Evolutionary conservation across 2,888 invertebrate genomes (phyloP).

Genomic region (Exocentrus adspersus): DNA sequence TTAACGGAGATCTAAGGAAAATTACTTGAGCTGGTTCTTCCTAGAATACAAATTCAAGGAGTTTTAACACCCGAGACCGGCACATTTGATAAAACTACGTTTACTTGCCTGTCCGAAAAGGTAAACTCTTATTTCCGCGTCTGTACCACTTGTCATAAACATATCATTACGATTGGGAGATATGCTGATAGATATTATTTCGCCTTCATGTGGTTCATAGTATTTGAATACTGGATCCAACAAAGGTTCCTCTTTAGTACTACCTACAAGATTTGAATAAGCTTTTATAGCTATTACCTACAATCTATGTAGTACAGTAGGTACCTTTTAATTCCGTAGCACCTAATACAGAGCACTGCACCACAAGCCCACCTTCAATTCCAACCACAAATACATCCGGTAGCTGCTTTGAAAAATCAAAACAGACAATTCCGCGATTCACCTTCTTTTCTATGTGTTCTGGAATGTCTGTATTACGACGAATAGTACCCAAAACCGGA

Average conservation of each 20-base stretch:
- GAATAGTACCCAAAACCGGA: constrained; percentile 48
- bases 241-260: constrained; percentile 50
- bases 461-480: not conserved
- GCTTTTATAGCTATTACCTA: not conserved
- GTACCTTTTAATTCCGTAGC: constrained; percentile 54
- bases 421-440: constrained; percentile 55
- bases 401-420: constrained; percentile 60
- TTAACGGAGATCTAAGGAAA: constrained; percentile 52
- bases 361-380: constrained; percentile 61
- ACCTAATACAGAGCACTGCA: constrained; percentile 60
- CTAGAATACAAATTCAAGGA: constrained; percentile 43
- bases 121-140: constrained; percentile 61
- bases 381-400: constrained; percentile 61
- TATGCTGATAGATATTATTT: constrained; percentile 56
- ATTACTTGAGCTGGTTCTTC: constrained; percentile 60
- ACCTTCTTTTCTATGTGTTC: not conserved
- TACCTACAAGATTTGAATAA: constrained; percentile 42
- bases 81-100: constrained; percentile 9
- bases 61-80: not conserved
- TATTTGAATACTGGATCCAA: constrained; percentile 61
- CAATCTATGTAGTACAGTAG: not conserved
- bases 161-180: constrained; percentile 60
- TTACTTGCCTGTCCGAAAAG: constrained; percentile 57
- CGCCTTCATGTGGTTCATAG: constrained; percentile 60
- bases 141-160: constrained; percentile 59